Conservation (phyloP, 2,888 invertebrate genomes). For the Limenitis camilla region DNA sequence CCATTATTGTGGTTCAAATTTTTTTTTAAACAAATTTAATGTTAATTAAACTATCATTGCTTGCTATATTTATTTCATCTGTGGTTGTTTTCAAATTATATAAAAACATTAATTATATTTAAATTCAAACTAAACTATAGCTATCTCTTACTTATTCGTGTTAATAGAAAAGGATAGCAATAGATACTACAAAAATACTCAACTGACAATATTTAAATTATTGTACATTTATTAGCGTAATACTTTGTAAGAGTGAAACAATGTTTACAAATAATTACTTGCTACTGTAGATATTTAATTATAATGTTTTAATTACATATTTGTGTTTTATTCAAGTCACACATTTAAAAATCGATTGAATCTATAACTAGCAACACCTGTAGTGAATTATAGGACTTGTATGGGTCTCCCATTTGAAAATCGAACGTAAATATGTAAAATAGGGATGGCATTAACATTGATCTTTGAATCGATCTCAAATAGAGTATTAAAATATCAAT, state of each 20-base stretch:
- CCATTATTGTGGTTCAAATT: too few relatives aligned
- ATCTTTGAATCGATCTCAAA: too few relatives aligned
- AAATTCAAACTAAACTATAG: constrained; percentile 11
- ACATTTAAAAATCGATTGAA: too few relatives aligned
- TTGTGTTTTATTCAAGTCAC: constrained; percentile 26
- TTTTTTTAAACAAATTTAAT: too few relatives aligned
- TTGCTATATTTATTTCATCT: too few relatives aligned
- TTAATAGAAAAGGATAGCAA: constrained; percentile 2
- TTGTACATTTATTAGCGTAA: constrained; percentile 38
- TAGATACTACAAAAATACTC: constrained; percentile 38
- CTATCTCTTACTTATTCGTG: constrained; percentile 3
- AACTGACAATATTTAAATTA: constrained; percentile 41
- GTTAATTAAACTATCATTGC: too few relatives aligned
- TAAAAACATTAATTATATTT: background rate
- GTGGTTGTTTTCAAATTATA: too few relatives aligned
- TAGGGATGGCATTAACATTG: too few relatives aligned
- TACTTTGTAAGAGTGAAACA: constrained; percentile 11
- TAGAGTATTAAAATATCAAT: too few relatives aligned
- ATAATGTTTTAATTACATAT: constrained; percentile 18
- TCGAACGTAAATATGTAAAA: too few relatives aligned
- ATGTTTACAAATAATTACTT: constrained; percentile 28
- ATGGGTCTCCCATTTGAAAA: too few relatives aligned
- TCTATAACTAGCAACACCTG: background rate
- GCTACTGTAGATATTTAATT: constrained; percentile 41
- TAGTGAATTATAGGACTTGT: too few relatives aligned